phyloP scores from a whole-genome alignment of 2,888 invertebrate species.

The Hymenopus coronatus region DNA sequence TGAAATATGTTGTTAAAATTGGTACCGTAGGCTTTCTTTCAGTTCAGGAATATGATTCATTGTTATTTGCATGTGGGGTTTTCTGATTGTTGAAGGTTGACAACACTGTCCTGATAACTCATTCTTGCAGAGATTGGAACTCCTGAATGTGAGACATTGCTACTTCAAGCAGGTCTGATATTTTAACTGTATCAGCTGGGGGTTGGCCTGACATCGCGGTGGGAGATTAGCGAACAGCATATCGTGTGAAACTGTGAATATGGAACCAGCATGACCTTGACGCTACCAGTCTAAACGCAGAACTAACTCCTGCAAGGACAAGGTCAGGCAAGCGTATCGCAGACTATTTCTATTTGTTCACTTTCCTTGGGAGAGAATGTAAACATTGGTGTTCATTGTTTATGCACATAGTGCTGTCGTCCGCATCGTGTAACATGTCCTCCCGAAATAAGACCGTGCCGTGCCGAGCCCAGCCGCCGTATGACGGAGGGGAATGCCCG shows the following conservation, averaged over 20 bases:
- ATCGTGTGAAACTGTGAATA: background rate
- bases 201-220: no score
- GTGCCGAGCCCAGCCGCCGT: background rate
- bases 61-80: no score
- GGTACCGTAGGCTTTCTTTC: no score
- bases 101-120: no score
- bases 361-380: background rate
- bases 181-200: no score
- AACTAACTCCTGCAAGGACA: background rate
- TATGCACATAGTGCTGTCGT: background rate
- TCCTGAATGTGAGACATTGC: no score
- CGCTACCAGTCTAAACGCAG: background rate
- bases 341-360: background rate
- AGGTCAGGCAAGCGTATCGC: background rate
- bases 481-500: constrained; percentile 28
- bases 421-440: constrained; percentile 13
- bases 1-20: no score
- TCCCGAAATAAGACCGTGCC: background rate
- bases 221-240: no score
- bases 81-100: no score
- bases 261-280: background rate
- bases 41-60: no score
- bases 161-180: no score
- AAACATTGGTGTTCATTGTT: background rate
- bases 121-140: no score